phyloP scores from a whole-genome alignment of 2,113 vertebrate species.

The Nannospalax galili region DNA sequence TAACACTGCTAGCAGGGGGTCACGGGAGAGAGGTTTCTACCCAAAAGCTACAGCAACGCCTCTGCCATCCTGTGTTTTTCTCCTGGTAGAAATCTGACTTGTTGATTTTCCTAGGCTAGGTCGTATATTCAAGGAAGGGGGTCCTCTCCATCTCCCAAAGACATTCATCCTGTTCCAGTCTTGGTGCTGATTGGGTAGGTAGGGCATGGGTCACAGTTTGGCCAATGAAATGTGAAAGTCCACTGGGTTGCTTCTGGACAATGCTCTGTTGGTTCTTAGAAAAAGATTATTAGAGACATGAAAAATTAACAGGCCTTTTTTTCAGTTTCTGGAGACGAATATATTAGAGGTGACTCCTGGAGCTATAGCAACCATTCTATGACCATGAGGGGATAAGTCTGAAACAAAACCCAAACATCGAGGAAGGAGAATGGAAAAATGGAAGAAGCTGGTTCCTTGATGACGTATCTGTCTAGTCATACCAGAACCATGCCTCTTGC shows the following conservation, averaged over 20 bases:
- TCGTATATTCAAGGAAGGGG: background rate
- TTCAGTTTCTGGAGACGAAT: background rate
- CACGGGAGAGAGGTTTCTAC: background rate
- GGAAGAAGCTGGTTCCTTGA: background rate
- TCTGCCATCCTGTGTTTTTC: background rate
- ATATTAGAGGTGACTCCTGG: background rate
- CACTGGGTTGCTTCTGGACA: background rate
- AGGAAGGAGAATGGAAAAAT: background rate
- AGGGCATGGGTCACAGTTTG: background rate
- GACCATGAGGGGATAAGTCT: background rate
- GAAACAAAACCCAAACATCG: background rate
- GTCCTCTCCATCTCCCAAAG: background rate
- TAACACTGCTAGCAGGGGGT: background rate
- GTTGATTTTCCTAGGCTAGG: background rate
- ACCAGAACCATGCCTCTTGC: background rate
- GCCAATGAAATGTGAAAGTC: background rate
- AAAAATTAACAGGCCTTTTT: no score
- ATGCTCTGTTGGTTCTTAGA: slow-evolving; percentile 14
- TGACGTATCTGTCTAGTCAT: background rate
- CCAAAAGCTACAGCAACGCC: background rate
- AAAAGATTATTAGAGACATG: background rate
- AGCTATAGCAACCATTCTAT: background rate
- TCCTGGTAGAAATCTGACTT: background rate
- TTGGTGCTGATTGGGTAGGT: background rate
- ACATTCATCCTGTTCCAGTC: background rate